A percentile compares a stretch with the other conserved stretches of the same genome.
Conservation (phyloP, 2,113 vertebrate genomes). For the Entosphenus tridentatus region DNA sequence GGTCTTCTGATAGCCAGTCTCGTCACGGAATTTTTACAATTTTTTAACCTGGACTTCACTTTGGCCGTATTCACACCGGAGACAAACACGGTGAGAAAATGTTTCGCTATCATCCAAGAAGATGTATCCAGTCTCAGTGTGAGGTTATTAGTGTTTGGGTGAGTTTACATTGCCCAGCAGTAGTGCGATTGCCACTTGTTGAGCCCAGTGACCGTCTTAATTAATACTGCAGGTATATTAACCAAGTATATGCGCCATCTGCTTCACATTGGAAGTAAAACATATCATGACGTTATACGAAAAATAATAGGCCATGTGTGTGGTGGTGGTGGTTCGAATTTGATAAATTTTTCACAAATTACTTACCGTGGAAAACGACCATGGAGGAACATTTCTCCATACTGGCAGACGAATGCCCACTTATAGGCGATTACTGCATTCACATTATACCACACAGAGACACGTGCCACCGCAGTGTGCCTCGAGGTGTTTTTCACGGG, state of each 20-base stretch:
- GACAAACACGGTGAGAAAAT: conserved; percentile 43
- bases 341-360: too few species aligned
- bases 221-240: neutral
- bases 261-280: too few species aligned
- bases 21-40: conserved; percentile 64
- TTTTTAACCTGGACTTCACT: conserved; percentile 78
- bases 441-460: neutral
- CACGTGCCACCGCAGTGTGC: neutral
- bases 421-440: neutral
- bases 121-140: neutral
- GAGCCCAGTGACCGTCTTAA: neutral
- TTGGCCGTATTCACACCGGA: conserved; percentile 79
- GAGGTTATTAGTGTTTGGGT: neutral
- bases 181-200: conserved; percentile 4
- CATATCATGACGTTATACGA: too few species aligned
- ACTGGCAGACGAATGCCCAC: neutral
- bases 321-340: too few species aligned
- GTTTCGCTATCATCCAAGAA: neutral
- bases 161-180: neutral
- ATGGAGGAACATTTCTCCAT: conserved; percentile 7
- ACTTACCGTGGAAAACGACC: too few species aligned
- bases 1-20: conserved; percentile 56
- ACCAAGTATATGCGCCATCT: too few species aligned
- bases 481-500: neutral
- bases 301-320: too few species aligned